Percentiles rank a stretch among this genome's conserved stretches.
Evolutionary conservation across 2,113 vertebrate genomes (phyloP).

Genomic region (Chionomys nivalis): DNA sequence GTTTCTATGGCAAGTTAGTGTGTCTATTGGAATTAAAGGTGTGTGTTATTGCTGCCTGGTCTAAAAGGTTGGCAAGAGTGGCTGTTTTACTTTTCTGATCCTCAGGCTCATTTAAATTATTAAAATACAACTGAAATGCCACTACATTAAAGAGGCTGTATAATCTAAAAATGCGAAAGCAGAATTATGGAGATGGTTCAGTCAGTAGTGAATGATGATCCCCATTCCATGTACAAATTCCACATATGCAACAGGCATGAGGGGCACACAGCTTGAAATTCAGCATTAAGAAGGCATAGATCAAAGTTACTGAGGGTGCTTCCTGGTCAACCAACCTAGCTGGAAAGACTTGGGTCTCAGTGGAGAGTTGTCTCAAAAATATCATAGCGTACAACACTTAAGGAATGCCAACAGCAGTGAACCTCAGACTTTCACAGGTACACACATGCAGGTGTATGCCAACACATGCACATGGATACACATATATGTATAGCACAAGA

Average conservation of each 20-base stretch:
- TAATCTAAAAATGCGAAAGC: not conserved
- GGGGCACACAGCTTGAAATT: not conserved
- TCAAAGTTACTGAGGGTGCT: rapidly evolving
- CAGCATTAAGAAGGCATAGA: not conserved
- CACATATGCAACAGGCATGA: not conserved
- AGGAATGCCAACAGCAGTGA: no score
- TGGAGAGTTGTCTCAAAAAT: not conserved
- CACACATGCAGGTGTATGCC: no score
- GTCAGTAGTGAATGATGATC: not conserved
- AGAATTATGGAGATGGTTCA: not conserved
- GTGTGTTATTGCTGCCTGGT: no score
- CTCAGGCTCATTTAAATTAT: no score
- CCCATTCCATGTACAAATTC: no score
- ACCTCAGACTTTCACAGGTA: not conserved
- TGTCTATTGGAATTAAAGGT: no score
- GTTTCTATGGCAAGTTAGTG: no score
- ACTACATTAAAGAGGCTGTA: not conserved
- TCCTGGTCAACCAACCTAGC: not conserved
- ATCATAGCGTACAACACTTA: not conserved
- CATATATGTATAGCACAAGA: not conserved
- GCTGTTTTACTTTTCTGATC: no score
- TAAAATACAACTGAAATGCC: no score
- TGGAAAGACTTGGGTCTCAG: not conserved
- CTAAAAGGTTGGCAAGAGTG: no score
- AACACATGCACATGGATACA: no score